Evolutionary conservation across 2,888 invertebrate species (phyloP), one percentile per base, ranked within the genome.

Genomic region (Limnephilus auricula): DNA sequence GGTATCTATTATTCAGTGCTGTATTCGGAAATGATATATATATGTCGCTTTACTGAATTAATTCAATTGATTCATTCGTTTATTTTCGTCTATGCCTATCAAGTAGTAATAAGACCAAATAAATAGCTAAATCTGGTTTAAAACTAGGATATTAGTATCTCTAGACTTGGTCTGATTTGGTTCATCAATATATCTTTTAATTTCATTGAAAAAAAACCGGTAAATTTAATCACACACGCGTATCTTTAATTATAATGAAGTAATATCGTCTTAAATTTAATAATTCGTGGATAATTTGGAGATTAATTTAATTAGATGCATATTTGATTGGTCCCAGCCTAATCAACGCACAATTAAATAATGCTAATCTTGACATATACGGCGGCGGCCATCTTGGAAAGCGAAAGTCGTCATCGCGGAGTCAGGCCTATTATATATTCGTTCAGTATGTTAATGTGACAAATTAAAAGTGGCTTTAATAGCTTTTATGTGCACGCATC

Each of bases 321-420:
- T 32, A 18, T 82, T 31, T 82, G 82, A 32, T 82, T 31, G 31
- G 80, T 82, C 30, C 32, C 80, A 82, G 32, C 18, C 25, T 18
- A 34, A 34, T 34, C 25, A 34, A 82, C 82, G 34, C 82, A 13
- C 34, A 82, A 32, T 82, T 82, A 82, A 82, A 82, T 15, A 82
- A 25, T 25, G 65, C 65, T 82, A 82, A 82, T 82, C 13, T 10
- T 37, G 80, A 82, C 32, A 65, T 65, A 65, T n/a, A n/a, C 65
- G 2, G 25, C 25, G 34, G 34, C 37, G 25, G 34, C 82, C 82
- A 82, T 32, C 32, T 82, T 82, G 82, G n/a, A 82, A 82, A 82
- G 82, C 82, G 82, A 82, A 82, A 82, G 82, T 82, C 82, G 34
- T 34, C 82, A 32, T 65, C 65, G 25, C 25, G 18, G 50, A 65